These are phyloP conservation scores for Leptopilina drosophilae DNA, from an alignment of 2,888 invertebrate species.

Conservation along the genomic window DNA sequence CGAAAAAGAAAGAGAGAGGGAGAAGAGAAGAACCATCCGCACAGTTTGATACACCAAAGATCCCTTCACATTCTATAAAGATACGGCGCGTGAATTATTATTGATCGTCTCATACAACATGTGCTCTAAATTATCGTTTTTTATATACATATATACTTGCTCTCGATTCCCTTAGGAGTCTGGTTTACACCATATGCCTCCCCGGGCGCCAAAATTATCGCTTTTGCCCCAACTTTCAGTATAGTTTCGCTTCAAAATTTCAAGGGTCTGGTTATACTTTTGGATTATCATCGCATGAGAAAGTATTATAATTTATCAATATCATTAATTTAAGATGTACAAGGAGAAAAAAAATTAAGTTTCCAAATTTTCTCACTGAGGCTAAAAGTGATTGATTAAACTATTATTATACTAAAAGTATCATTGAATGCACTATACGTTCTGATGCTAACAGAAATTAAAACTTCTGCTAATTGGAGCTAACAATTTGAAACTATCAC, in stretches of 20 bases:
- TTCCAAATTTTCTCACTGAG: no score
- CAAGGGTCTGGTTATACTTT: no score
- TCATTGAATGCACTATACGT: no score
- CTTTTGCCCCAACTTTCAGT: not conserved
- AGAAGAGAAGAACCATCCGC: not conserved
- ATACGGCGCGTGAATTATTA: conserved; percentile 23
- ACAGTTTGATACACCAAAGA: not conserved
- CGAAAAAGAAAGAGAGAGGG: not conserved
- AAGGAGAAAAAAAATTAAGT: no score
- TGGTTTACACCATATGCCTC: not conserved
- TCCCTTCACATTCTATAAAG: not conserved
- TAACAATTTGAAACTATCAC: no score
- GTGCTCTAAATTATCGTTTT: conserved; percentile 32
- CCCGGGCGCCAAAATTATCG: not conserved
- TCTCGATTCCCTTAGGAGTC: conserved; percentile 4
- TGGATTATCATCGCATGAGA: no score
- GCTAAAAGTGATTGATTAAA: not conserved
- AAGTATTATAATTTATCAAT: no score
- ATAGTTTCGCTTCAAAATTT: not conserved
- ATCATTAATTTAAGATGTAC: no score
- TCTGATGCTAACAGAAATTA: no score
- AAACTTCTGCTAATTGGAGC: no score
- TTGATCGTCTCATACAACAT: conserved; percentile 30
- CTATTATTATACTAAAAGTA: no score
- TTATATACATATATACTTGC: conserved; percentile 5